Percentiles rank a stretch among this genome's conserved stretches.
Conservation (phyloP, 2,797 vertebrate genomes). For the Pantherophis alleghaniensis region DNA sequence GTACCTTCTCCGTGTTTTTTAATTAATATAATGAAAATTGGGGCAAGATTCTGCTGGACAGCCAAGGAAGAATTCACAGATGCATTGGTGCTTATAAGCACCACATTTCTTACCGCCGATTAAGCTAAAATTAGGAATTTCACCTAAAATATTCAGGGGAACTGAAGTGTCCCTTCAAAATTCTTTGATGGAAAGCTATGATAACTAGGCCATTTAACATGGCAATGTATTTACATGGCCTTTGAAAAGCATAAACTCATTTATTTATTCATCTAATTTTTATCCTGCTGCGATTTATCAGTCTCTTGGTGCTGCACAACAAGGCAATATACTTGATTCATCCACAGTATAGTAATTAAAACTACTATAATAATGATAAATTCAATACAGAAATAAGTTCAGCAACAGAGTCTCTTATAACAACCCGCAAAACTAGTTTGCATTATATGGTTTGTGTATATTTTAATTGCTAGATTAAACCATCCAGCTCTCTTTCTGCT, state of each 20-base stretch:
- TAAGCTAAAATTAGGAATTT: background rate
- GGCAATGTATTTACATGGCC: background rate
- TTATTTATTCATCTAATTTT: background rate
- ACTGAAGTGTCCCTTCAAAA: background rate
- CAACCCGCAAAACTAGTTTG: background rate
- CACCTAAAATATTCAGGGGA: background rate
- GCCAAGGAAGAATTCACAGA: background rate
- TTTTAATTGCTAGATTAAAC: background rate
- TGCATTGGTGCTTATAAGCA: background rate
- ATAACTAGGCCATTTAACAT: background rate
- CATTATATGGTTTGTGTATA: background rate
- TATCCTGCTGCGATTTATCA: background rate
- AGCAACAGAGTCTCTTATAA: background rate
- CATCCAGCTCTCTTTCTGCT: background rate
- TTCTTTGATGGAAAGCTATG: background rate
- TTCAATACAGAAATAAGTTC: constrained; percentile 9
- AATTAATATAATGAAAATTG: background rate
- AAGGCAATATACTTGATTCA: background rate
- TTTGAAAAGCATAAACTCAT: background rate
- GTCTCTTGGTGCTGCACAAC: background rate
- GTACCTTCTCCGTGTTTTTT: background rate
- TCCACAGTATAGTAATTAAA: background rate
- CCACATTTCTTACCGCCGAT: background rate
- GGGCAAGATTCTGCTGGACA: background rate
- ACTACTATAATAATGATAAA: constrained; percentile 10